Evolutionary conservation across 2,113 vertebrate genomes (phyloP).

Genomic region (western clawed frog (Xenopus tropicalis)): UCB_Xtro_10.0 CM004443.2:110622001-110622500

Average conservation of each 20-base stretch:
- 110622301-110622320: constrained; percentile 16
- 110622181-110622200: background rate
- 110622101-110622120: background rate
- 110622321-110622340: constrained; percentile 39
- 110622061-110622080: no score
- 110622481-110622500: constrained; percentile 1
- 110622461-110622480: background rate
- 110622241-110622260: background rate
- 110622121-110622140: background rate
- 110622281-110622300: background rate
- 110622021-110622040: no score
- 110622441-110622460: background rate
- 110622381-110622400: constrained; percentile 18
- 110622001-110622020: no score
- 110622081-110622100: no score
- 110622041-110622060: no score
- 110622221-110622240: no score
- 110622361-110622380: constrained; percentile 41
- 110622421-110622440: constrained; percentile 1
- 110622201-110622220: background rate
- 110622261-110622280: constrained; percentile 18
- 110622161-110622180: background rate
- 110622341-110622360: constrained; percentile 42
- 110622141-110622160: background rate
- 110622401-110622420: constrained; percentile 19